Base-by-base conservation (phyloP, 2,888 invertebrate species). In the Polydrusus tereticollis region DNA sequence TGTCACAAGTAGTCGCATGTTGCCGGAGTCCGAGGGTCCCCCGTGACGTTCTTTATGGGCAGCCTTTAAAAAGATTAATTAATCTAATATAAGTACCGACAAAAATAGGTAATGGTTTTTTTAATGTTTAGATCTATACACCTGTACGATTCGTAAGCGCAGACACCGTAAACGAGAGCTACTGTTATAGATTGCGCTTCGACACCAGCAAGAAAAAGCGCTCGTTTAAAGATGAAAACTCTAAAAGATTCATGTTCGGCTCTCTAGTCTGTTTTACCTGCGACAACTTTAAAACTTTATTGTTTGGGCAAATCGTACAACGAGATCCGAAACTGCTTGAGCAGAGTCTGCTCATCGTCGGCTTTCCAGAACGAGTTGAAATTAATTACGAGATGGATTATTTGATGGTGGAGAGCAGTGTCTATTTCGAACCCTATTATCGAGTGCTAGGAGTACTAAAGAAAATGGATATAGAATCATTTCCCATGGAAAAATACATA, bases 371-470 rank as follows among this genome's bases (percentile, higher is more conserved):
- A 43, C 84, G 87, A 86, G 80, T 88, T 20, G 4, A 57, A 12
- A 64, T 64, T 84, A 63, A 84, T 20, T 66, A 43, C 20, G 83
- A 86, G 79, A 29, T 43, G 50, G 65, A 84, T 0, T 73, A 70
- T 52, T 80, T 89, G 0, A 92, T 95, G 92, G 88, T 93, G 1
- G 94, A 94, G 82, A 91, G 93, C 62, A 90, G 90, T 60, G 90
- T 93, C 0, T 96, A 92, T 83, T 94, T 95, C 81, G 95, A 95
- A 80, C 93, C 95, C 0, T 95, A 95, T 81, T 88, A 91, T 74
- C 90, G 92, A 80, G 93, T 94, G 0, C 85, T 94, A 62, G 88
- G 87, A 76, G 93, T 91, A 12, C 82, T 96, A 26, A 89, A 92
- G 80, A 85, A 84, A 0, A 88, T 91, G 62, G 84, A 85, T 45